Conservation (phyloP, 2,113 vertebrate genomes). For the Nyctereutes procyonoides region DNA sequence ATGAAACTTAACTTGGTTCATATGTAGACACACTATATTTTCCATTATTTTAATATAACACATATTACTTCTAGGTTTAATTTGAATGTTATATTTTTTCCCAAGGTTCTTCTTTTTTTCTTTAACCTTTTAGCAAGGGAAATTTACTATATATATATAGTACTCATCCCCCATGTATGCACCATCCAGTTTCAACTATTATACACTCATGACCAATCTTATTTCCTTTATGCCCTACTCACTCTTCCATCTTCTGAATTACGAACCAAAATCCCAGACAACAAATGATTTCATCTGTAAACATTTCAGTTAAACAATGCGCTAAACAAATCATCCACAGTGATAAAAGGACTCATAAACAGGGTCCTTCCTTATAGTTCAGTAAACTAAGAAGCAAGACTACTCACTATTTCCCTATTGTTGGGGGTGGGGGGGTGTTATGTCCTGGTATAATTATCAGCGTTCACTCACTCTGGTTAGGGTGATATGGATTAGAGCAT, state of each 20-base stretch:
- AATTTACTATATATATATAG: neutral
- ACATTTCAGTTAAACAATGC: slow-evolving; percentile 52
- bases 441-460: neutral
- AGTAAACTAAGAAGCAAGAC: slow-evolving; percentile 1
- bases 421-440: neutral
- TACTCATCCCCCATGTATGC: neutral
- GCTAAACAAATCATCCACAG: slow-evolving; percentile 45
- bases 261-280: slow-evolving; percentile 34
- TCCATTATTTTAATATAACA: slow-evolving; percentile 51
- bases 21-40: neutral
- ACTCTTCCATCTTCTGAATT: slow-evolving; percentile 40
- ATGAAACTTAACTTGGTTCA: slow-evolving; percentile 4
- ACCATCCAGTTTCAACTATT: neutral
- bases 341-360: slow-evolving; percentile 51
- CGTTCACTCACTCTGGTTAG: neutral
- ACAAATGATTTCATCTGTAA: slow-evolving; percentile 54
- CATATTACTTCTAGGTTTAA: neutral
- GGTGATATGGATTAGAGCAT: neutral
- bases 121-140: slow-evolving; percentile 40
- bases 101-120: neutral
- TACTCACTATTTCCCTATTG: slow-evolving; percentile 22
- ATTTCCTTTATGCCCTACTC: neutral
- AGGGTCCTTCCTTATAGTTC: slow-evolving; percentile 16
- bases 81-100: slow-evolving; percentile 24
- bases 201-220: slow-evolving; percentile 28